Base-by-base conservation (phyloP, 2,113 vertebrate species). In the Tamias sibiricus region DNA sequence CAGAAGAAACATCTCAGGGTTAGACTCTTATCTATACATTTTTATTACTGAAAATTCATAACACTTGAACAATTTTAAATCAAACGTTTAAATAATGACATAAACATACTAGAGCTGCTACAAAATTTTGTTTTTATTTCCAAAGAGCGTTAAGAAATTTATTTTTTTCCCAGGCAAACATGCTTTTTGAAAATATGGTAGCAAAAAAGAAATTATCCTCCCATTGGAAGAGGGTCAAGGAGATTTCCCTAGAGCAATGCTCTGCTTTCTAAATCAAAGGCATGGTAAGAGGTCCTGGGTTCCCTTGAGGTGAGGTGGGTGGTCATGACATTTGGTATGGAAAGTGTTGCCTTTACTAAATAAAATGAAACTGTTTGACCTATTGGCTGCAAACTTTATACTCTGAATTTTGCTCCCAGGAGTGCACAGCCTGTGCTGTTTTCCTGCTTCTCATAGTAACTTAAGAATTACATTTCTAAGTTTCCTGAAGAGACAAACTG, bases 301-400 rank as follows among this genome's bases (percentile, higher is more conserved):
- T 44, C 74, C 52, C 71, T 74, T 69, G 28, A 87, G 81, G 6
- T 87, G 68, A 91, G 24, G 26, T 35, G 44, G 16, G 13, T 62
- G 79, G 26, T 35, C 62, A 40, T 91, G 93, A 95, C 59, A 68
- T 86, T 94, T 95, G 74, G 19, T 83, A 47, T n/a, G 74, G 68
- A 93, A 95, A 91, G 16, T 24, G 26, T 44, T 86, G 79, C 20
- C 28, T 89, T 96, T 93, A 37, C 79, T 86, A 97, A 95, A 80
- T 68, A 26, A 91, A 93, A 37, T 86, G 35, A 82, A 95, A 80
- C 32, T 49, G 54, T 84, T 87, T 64, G 74, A 79, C 57, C 68
- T 93, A 52, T 20, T 85, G 75, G 44, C 82, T 93, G 6, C 30
- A 87, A 44, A 84, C 40, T 11, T 84, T 87, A 20, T 68, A 47